These are phyloP conservation scores for Cyclina sinensis DNA, from an alignment of 1,140 invertebrate genomes.

Conservation along the genomic window DNA sequence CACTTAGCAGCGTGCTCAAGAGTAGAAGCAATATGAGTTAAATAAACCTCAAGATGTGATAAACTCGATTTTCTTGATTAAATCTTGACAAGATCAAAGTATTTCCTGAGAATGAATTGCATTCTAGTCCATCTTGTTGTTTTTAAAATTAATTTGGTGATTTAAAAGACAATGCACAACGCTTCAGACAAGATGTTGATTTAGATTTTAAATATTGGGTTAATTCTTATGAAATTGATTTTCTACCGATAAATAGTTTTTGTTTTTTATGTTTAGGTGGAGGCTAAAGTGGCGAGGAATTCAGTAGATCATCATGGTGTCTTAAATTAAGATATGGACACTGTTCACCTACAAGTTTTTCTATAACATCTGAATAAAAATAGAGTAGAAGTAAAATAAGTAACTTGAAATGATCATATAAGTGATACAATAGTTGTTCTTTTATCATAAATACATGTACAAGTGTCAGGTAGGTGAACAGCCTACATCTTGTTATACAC, in stretches of 20 bases:
- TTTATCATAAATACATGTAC: too few species aligned
- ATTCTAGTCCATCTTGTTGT: neutral
- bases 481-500: too few species aligned
- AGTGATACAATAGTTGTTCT: too few species aligned
- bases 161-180: neutral
- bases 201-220: neutral
- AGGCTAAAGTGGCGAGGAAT: too few species aligned
- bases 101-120: neutral
- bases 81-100: neutral
- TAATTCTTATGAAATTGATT: neutral
- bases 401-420: too few species aligned
- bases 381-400: too few species aligned
- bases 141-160: conserved; percentile 29
- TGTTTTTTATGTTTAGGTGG: too few species aligned
- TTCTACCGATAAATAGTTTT: neutral
- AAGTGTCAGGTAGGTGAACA: too few species aligned
- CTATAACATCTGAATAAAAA: too few species aligned
- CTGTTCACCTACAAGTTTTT: too few species aligned
- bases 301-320: too few species aligned
- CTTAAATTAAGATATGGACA: too few species aligned
- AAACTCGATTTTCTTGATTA: conserved; percentile 25
- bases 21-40: neutral
- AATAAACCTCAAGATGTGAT: neutral
- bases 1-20: neutral
- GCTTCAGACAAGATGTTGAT: neutral